Percentiles rank a stretch among this genome's conserved stretches.
phyloP scores from a whole-genome alignment of 2,888 invertebrate genomes.

The Caenorhabditis japonica region DNA sequence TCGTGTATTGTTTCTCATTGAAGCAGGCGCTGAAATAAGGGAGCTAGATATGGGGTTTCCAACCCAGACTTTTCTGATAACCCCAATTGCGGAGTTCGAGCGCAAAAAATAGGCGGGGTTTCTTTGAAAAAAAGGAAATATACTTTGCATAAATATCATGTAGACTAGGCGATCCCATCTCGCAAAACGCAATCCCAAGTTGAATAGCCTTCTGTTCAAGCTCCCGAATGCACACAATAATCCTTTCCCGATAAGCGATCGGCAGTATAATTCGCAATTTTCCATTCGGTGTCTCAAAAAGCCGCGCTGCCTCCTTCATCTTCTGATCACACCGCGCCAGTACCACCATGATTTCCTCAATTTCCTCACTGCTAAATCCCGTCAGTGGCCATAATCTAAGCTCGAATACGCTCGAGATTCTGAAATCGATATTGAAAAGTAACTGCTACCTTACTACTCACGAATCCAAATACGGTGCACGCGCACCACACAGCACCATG shows the following conservation, averaged over 20 bases:
- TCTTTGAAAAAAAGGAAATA: neutral
- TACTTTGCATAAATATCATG: conserved; percentile 46
- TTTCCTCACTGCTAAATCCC: conserved; percentile 15
- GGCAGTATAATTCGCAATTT: conserved; percentile 31
- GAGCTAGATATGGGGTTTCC: neutral
- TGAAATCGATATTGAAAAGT: neutral
- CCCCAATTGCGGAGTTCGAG: no score
- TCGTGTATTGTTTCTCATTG: conserved; percentile 18
- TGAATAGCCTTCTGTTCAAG: neutral
- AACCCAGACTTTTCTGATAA: no score
- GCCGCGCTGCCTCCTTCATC: conserved; percentile 12
- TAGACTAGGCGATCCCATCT: conserved; percentile 23
- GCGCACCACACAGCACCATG: conserved; percentile 20
- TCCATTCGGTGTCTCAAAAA: conserved; percentile 40
- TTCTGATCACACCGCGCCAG: conserved; percentile 7
- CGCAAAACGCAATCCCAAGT: conserved; percentile 18
- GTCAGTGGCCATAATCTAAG: conserved; percentile 33
- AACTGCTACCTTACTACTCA: neutral
- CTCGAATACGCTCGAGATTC: conserved; percentile 37
- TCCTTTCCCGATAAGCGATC: conserved; percentile 24
- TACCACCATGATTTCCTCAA: neutral
- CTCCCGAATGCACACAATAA: conserved; percentile 10
- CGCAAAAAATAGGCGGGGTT: no score
- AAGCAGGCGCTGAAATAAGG: conserved; percentile 26
- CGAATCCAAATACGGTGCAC: conserved; percentile 11